phyloP scores from a whole-genome alignment of 2,888 invertebrate species.

The Caenorhabditis afra region DNA sequence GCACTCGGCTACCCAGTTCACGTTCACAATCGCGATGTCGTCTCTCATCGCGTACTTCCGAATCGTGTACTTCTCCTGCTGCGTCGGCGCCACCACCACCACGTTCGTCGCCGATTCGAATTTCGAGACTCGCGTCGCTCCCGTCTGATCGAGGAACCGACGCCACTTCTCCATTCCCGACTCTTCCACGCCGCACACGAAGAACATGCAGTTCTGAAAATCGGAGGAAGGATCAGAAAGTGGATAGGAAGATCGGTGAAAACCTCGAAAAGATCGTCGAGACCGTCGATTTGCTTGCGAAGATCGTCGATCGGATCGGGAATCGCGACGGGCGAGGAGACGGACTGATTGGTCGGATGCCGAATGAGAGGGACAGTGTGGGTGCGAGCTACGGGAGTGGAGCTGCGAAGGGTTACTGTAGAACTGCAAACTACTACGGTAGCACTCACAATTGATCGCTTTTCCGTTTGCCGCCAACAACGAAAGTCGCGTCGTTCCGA shows the following conservation, averaged over 20 bases:
- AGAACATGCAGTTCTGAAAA: conserved; percentile 35
- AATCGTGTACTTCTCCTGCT: conserved; percentile 28
- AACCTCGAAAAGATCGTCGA: conserved; percentile 58
- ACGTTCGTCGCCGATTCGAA: conserved; percentile 66
- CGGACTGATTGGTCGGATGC: neutral
- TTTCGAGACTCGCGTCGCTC: conserved; percentile 57
- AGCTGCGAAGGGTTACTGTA: neutral
- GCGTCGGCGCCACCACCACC: conserved; percentile 47
- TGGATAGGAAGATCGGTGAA: neutral
- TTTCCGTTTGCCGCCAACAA: neutral
- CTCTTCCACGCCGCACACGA: conserved; percentile 31
- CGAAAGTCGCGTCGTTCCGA: neutral
- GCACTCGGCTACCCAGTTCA: conserved; percentile 62
- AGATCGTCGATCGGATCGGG: conserved; percentile 35
- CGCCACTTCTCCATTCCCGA: conserved; percentile 47
- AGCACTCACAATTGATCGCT: conserved; percentile 14
- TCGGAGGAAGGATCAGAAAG: neutral
- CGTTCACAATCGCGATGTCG: conserved; percentile 56
- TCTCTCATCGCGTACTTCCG: conserved; percentile 24
- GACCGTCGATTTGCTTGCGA: conserved; percentile 14
- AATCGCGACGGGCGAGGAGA: neutral
- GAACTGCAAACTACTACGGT: neutral
- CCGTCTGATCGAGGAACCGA: conserved; percentile 56
- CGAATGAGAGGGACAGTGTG: conserved; percentile 4
- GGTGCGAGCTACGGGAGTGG: conserved; percentile 10